Percentiles rank a stretch among this genome's conserved stretches.
Conservation (phyloP, 2,113 vertebrate species). For the Hippocampus comes region DNA sequence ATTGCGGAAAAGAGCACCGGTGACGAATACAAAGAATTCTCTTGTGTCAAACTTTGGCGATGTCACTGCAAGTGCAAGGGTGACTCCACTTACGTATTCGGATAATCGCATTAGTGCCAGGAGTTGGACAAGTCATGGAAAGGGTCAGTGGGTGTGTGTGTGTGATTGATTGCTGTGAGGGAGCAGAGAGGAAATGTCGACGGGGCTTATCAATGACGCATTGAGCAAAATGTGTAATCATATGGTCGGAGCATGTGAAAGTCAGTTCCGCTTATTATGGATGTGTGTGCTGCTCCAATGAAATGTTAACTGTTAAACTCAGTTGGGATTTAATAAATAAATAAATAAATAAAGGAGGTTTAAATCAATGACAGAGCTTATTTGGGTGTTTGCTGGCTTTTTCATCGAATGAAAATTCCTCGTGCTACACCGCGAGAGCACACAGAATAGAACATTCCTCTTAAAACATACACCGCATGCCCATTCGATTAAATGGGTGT, state of each 20-base stretch:
- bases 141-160: neutral
- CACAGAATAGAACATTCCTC: neutral
- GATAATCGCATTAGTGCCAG: conserved; percentile 32
- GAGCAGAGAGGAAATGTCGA: neutral
- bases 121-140: neutral
- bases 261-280: neutral
- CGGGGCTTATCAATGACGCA: neutral
- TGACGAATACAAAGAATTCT: conserved; percentile 18
- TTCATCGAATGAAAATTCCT: neutral
- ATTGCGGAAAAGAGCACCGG: conserved; percentile 6
- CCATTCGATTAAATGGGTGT: neutral
- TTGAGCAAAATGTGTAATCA: neutral
- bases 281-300: neutral
- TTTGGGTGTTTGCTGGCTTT: neutral
- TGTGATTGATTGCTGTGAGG: neutral
- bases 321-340: neutral
- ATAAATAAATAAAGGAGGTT: neutral
- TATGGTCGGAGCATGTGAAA: neutral
- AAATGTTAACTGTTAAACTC: neutral
- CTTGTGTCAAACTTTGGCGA: conserved; percentile 10
- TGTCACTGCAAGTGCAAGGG: conserved; percentile 17
- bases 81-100: conserved; percentile 29
- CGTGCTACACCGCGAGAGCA: neutral
- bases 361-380: neutral
- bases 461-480: neutral